Evolutionary conservation across 2,113 vertebrate species (phyloP).

Genomic region (Hyla sarda): DNA sequence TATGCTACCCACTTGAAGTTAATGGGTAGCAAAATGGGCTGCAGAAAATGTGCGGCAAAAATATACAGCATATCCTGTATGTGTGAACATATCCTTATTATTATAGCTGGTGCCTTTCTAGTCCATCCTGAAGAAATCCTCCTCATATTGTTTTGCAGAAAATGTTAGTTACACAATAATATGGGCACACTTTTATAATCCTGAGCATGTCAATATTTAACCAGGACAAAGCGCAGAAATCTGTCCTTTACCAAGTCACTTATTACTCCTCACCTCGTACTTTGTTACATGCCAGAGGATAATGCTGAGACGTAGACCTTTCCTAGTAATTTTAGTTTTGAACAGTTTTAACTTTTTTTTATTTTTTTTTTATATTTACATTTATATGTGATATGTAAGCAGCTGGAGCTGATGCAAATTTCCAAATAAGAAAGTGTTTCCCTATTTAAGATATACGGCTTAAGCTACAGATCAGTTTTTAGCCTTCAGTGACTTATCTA

Average conservation of each 20-base stretch:
- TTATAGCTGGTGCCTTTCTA: too few relatives aligned
- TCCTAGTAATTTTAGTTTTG: background rate
- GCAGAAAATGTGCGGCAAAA: too few relatives aligned
- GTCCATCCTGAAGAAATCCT: too few relatives aligned
- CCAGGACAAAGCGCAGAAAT: background rate
- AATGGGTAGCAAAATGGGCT: too few relatives aligned
- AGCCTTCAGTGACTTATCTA: too few relatives aligned
- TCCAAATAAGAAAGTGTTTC: too few relatives aligned
- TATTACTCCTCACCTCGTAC: conserved; percentile 31
- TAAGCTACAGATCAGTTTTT: too few relatives aligned
- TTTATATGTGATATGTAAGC: background rate
- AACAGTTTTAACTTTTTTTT: background rate
- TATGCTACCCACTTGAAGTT: too few relatives aligned
- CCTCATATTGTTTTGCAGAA: background rate
- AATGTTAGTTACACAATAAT: conserved; percentile 16
- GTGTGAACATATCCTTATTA: too few relatives aligned
- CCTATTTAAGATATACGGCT: too few relatives aligned
- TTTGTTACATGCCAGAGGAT: conserved; percentile 48
- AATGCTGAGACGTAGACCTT: background rate
- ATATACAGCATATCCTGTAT: too few relatives aligned
- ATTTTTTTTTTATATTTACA: background rate
- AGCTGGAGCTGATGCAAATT: background rate
- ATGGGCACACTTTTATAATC: background rate
- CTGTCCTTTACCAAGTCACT: conserved; percentile 15
- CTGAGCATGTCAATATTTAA: conserved; percentile 21